Percentiles rank a stretch among this genome's conserved stretches.
Evolutionary conservation across 2,888 invertebrate species (phyloP).

Genomic region (Cheilosia vulpina): DNA sequence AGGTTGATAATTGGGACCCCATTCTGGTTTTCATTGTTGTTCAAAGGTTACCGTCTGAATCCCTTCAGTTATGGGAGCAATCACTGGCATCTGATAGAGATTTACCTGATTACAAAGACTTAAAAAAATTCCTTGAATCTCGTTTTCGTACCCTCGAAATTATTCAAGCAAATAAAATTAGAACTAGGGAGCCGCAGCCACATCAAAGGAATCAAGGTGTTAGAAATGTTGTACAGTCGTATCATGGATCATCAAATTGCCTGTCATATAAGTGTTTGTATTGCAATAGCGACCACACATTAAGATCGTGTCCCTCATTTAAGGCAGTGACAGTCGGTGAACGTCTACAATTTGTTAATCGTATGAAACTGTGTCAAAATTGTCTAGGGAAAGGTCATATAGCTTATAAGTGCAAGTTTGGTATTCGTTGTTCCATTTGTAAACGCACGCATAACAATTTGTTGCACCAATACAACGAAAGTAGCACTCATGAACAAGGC

Average conservation of each 20-base stretch:
- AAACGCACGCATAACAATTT: background rate
- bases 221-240: background rate
- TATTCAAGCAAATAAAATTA: background rate
- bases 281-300: too few relatives aligned
- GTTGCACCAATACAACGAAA: conserved; percentile 3
- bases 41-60: background rate
- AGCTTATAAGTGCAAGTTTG: too few relatives aligned
- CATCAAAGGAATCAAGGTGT: background rate
- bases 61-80: background rate
- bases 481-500: too few relatives aligned
- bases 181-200: background rate
- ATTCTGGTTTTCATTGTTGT: background rate
- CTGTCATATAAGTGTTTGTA: too few relatives aligned
- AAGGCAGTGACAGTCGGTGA: background rate
- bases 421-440: background rate
- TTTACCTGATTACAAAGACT: background rate
- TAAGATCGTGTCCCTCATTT: background rate
- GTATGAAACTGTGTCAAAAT: too few relatives aligned
- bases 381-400: too few relatives aligned
- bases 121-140: background rate
- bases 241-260: background rate
- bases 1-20: background rate
- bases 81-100: background rate
- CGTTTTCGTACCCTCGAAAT: background rate
- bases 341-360: background rate